Conservation (phyloP, 2,888 invertebrate genomes). For the Sminthurides aquaticus region DNA sequence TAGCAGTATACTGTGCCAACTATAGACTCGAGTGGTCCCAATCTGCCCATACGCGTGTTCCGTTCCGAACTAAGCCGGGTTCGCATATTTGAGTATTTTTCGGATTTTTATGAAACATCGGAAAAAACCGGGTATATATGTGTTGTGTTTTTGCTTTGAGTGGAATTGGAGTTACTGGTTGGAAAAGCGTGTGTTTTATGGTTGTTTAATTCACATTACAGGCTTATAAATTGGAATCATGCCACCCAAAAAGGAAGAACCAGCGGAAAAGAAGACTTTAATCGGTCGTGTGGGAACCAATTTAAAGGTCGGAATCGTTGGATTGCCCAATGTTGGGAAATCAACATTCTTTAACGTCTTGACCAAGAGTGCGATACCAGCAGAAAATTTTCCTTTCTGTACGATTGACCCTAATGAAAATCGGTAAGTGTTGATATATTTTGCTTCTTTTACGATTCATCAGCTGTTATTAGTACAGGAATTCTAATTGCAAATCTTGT, state of each 20-base stretch:
- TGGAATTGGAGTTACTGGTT: no score
- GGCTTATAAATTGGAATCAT: no score
- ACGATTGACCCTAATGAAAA: slow-evolving; percentile 99
- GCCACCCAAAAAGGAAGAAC: slow-evolving; percentile 79
- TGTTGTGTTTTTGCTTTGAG: no score
- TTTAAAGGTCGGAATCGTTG: slow-evolving; percentile 80
- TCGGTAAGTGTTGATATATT: slow-evolving; percentile 57
- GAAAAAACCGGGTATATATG: no score
- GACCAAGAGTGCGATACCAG: slow-evolving; percentile 93
- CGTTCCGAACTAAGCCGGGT: no score
- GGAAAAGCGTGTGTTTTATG: neutral
- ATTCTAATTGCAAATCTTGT: no score
- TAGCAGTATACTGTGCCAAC: no score
- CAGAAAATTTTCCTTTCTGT: slow-evolving; percentile 99
- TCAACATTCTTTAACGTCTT: slow-evolving; percentile 99
- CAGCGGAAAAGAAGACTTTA: slow-evolving; percentile 77
- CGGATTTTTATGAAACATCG: no score
- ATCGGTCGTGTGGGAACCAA: slow-evolving; percentile 94
- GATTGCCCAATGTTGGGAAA: slow-evolving; percentile 97
- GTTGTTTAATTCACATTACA: neutral
- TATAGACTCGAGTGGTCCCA: no score
- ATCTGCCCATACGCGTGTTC: no score
- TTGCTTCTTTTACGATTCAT: neutral
- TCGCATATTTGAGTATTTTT: neutral
- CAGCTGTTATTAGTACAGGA: neutral